Evolutionary conservation across 2,888 invertebrate species (phyloP), one percentile per base, ranked within the genome.

Genomic region (Mesorhabditis spiculigera): DNA sequence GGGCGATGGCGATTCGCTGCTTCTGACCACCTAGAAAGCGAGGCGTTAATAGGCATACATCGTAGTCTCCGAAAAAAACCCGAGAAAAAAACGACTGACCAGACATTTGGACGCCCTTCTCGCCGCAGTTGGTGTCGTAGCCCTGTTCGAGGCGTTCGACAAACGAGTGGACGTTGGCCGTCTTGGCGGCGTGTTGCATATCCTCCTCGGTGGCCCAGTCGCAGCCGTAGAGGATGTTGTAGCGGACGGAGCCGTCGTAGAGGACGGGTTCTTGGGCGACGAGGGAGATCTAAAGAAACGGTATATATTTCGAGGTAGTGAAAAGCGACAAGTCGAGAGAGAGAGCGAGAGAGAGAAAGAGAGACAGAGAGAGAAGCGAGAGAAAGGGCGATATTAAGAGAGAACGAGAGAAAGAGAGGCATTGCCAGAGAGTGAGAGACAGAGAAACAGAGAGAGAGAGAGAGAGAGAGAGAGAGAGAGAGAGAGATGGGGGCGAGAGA

Each of bases 111-210:
- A 84, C 78, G 16, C 88, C 88, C 71, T 87, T 87, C 75, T 88
- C 88, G 42, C 88, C 88, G 65, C 86, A 85, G 71, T 86, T 79
- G 4, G 87, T 87, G 41, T 87, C 84, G 75, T 87, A 88, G 5
- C 85, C 84, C 28, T 78, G 70, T 63, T 87, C 86, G 76, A 86
- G 74, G 28, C 86, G 86, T 68, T 73, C 73, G 63, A 88, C 86
- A 76, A 88, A 88, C 65, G 82, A 79, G 75, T 87, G 87, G 43
- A 87, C 87, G 75, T 88, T 88, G 65, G 88, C 87, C 76, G 86
- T 77, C 58, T 81, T 77, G 0, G 88, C 86, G 4, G 87, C 83
- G 10, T 75, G 72, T 3, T 82, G 71, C 80, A 82, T 82, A 43
- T 82, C 76, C 44, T 81, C 79, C 68, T 82, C 80, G 5, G 78